Evolutionary conservation across 2,888 invertebrate species (phyloP).

Genomic region (Omphaloscelis lunosa): DNA sequence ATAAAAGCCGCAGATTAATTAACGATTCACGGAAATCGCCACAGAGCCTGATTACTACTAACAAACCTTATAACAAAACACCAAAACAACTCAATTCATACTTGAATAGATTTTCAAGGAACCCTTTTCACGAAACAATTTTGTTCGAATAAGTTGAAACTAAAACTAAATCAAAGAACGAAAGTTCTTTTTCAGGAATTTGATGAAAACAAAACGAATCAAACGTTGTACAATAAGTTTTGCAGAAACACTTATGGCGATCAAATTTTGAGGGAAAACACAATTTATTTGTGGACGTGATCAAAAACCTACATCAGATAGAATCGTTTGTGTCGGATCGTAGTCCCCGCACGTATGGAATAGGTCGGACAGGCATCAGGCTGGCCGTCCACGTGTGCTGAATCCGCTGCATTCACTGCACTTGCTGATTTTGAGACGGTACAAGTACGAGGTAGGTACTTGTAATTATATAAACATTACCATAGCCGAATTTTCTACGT

Average conservation of each 20-base stretch:
- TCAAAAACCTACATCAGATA: conserved; percentile 72
- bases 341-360: conserved; percentile 79
- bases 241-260: conserved; percentile 67
- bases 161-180: conserved; percentile 46
- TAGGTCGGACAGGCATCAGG: conserved; percentile 77
- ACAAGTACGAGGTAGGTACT: conserved; percentile 1
- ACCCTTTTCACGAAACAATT: conserved; percentile 33
- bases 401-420: conserved; percentile 74
- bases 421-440: conserved; percentile 67
- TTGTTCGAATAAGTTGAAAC: conserved; percentile 47
- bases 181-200: conserved; percentile 44
- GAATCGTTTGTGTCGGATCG: conserved; percentile 65
- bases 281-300: conserved; percentile 78
- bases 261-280: conserved; percentile 72
- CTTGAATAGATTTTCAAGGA: conserved; percentile 37
- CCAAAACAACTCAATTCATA: conserved; percentile 35
- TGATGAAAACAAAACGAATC: conserved; percentile 62
- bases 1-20: conserved; percentile 38
- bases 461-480: conserved; percentile 11
- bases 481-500: background rate
- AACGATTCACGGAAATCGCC: conserved; percentile 37
- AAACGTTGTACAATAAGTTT: conserved; percentile 66
- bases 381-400: conserved; percentile 73
- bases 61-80: conserved; percentile 36
- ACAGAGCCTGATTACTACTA: conserved; percentile 3